Evolutionary conservation across 2,113 vertebrate species (phyloP), one percentile per base, ranked within the genome.

Genomic region (Amblyornis subalaris): DNA sequence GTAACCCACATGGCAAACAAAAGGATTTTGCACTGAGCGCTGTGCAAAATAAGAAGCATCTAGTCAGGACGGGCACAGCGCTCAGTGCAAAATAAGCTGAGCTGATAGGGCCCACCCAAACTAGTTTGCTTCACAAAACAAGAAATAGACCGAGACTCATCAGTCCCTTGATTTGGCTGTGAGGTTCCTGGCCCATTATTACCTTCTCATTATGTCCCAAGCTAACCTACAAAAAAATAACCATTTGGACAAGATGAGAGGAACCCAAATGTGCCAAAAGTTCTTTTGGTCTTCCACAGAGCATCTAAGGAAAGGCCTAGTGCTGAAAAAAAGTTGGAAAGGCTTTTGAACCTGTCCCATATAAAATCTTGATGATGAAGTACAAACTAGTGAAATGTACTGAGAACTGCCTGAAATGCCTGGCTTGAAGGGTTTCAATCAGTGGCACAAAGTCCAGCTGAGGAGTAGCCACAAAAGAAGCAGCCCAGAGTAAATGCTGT

Each of bases 91-190:
- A 15, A 42, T 42, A 15, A 42, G 42, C 42, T 60, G 53, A 44
- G 5, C 12, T 51, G 24, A 89, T 1, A 74, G 29, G 24, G 8
- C 24, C 20, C 29, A 45, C 47, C n/a, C 45, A 74, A 47, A 71
- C 55, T 42, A 58, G 12, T 40, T 55, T 70, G 42, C 42, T 58
- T 89, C 60, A 48, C 2, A 17, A 67, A 74, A 51, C 33, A 48
- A 67, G 33, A 74, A 78, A 73, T 17, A 71, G 40, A 36, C 24
- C 36, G 12, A 80, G 23, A 92, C 11, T 14, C 24, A 33, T 45
- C 20, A 64, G 7, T 72, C 2, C 22, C 11, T 47, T 38, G 6
- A 71, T 0, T 14, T 6, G 6, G 10, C 55, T 33, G 11, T 45
- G 12, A 87, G 14, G 17, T 74, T 70, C 28, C 62, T 38, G 42